These are phyloP conservation scores for Rhynchomys soricoides DNA, from an alignment of 2,113 vertebrate genomes.

Conservation along the genomic window DNA sequence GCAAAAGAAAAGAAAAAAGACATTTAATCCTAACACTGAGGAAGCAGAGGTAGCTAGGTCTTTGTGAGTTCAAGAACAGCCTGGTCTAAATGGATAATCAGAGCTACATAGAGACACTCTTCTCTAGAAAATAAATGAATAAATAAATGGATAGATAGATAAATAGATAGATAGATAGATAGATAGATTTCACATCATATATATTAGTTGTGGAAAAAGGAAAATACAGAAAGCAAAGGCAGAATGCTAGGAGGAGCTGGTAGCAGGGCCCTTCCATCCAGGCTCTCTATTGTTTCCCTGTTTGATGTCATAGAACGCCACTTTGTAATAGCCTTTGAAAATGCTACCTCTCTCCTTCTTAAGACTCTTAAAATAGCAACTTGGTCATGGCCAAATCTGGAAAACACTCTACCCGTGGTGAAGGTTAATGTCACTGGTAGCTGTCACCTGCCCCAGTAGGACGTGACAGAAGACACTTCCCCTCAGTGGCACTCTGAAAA, in stretches of 20 bases:
- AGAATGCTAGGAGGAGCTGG: neutral
- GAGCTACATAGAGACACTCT: neutral
- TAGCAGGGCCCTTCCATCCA: neutral
- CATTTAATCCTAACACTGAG: neutral
- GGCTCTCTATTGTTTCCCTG: neutral
- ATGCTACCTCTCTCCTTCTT: neutral
- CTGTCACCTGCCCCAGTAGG: neutral
- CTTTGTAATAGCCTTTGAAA: slow-evolving; percentile 19
- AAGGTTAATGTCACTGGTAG: neutral
- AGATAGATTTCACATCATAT: neutral
- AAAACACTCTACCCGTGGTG: neutral
- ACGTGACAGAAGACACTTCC: neutral
- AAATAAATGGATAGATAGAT: no score
- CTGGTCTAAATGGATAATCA: neutral
- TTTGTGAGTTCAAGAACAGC: neutral
- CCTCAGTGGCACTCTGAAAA: neutral
- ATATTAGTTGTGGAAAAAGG: neutral
- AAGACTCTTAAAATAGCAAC: slow-evolving; percentile 45
- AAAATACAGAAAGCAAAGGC: neutral
- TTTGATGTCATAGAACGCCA: neutral
- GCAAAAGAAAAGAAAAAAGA: neutral
- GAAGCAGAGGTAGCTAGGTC: neutral
- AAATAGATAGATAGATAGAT: no score
- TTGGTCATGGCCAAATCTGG: neutral
- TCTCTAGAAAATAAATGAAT: neutral